Base-by-base conservation (phyloP, 2,888 invertebrate species). In the Malacosoma neustria region DNA sequence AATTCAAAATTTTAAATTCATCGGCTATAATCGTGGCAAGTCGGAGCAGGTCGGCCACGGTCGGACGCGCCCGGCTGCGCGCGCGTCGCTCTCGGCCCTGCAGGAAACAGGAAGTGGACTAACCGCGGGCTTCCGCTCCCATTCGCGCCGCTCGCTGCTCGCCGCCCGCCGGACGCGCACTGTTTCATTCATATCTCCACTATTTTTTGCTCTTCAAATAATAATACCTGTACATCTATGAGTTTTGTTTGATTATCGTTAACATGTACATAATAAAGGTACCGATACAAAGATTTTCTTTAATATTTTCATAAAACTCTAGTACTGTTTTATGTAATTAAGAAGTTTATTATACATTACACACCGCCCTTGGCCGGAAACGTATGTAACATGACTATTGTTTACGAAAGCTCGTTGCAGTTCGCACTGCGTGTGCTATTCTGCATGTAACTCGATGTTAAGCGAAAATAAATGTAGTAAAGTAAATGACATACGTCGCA, bases 71-170 rank as follows among this genome's bases (percentile, higher is more conserved):
- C 72, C 72, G 76, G 70, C 53, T 69, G 76, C 72, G 73, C 73
- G 74, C 63, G 69, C 76, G 72, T 55, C 68, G 71, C 53, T 57
- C 66, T 68, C 74, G 70, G 72, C 80, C 76, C 80, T 70, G 74
- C 84, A 82, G 85, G 85, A 85, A 82, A 84, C 85, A 82, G 85
- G 85, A 85, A 85, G 85, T 85, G 81, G 79, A 82, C 77, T 85
- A 85, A 85, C 85, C 85, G 82, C 84, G 73, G 65, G 75, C 70
- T 82, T 85, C 85, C 85, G 85, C 84, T 85, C 85, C 80, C 85
- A 85, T 81, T 85, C 77, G 84, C 69, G 57, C 57, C 63, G 61
- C 60, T 37, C 37, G 46, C 38, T 41, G 39, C 39, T 44, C 38
- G 32, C 34, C 32, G 57, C 58, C 53, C 59, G 62, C 60, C 71